These are phyloP conservation scores for Azorinus chamasolen DNA, from an alignment of 2,888 invertebrate genomes.

Conservation along the genomic window DNA sequence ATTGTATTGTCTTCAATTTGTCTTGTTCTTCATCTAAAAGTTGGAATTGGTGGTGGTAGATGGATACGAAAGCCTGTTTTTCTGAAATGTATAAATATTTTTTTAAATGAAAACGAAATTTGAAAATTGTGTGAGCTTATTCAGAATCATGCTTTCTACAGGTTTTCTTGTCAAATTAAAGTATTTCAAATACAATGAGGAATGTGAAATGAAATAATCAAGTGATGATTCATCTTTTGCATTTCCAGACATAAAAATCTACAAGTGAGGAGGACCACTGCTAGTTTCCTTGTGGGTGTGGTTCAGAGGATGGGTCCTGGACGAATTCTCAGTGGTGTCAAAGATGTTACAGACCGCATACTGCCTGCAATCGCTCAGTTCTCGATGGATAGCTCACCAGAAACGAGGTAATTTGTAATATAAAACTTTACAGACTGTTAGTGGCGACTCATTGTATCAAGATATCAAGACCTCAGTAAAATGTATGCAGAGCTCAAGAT, in stretches of 20 bases:
- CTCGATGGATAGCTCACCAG: constrained; percentile 94
- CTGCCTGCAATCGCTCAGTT: constrained; percentile 94
- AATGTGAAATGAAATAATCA: too few relatives aligned
- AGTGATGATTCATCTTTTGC: not conserved
- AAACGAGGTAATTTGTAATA: constrained; percentile 94
- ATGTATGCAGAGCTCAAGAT: not conserved
- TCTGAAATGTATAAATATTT: too few relatives aligned
- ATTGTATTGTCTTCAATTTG: too few relatives aligned
- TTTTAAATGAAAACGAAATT: too few relatives aligned
- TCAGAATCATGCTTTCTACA: too few relatives aligned
- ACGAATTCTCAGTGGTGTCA: constrained; percentile 90
- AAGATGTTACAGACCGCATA: constrained; percentile 93
- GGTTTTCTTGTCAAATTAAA: too few relatives aligned
- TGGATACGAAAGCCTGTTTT: too few relatives aligned
- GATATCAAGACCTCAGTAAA: not conserved
- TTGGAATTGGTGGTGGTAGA: too few relatives aligned
- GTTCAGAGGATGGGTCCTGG: constrained; percentile 92
- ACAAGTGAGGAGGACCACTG: constrained; percentile 94
- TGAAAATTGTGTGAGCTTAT: too few relatives aligned
- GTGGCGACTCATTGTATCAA: not conserved
- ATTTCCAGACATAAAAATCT: constrained; percentile 93
- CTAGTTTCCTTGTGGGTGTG: constrained; percentile 91
- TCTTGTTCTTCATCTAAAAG: too few relatives aligned
- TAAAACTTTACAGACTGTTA: constrained; percentile 13
- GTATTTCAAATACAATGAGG: too few relatives aligned